Conservation (phyloP, 2,113 vertebrate species). For the Hippocampus mohnikei region DNA sequence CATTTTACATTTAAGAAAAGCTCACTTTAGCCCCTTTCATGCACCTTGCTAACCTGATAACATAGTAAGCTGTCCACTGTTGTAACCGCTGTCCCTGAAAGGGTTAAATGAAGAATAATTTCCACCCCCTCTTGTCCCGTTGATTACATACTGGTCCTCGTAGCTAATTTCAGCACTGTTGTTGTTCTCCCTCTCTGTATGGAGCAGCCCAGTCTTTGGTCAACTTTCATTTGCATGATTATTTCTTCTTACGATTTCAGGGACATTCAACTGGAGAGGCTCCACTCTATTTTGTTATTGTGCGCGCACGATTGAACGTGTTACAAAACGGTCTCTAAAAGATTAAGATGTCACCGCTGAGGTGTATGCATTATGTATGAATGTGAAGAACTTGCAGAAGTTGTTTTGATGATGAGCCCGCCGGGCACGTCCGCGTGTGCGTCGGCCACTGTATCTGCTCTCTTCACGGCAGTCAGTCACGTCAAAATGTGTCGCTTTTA, state of each 20-base stretch:
- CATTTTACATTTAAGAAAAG: no score
- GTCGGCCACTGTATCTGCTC: background rate
- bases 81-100: no score
- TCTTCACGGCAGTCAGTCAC: background rate
- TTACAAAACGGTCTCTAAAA: background rate
- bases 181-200: background rate
- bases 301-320: background rate
- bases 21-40: background rate
- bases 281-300: background rate
- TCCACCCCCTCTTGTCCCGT: background rate
- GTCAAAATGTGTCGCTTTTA: background rate
- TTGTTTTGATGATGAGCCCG: background rate
- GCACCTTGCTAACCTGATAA: no score
- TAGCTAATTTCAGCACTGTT: background rate
- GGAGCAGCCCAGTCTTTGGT: no score
- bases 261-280: no score
- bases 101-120: no score
- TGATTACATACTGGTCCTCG: no score
- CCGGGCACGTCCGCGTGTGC: background rate
- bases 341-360: background rate
- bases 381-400: background rate
- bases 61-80: no score
- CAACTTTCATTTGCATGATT: background rate
- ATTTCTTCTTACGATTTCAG: no score
- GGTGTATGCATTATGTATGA: background rate